Evolutionary conservation across 2,113 vertebrate genomes (phyloP), one percentile per base, ranked within the genome.

Genomic region (Stegastes partitus): DNA sequence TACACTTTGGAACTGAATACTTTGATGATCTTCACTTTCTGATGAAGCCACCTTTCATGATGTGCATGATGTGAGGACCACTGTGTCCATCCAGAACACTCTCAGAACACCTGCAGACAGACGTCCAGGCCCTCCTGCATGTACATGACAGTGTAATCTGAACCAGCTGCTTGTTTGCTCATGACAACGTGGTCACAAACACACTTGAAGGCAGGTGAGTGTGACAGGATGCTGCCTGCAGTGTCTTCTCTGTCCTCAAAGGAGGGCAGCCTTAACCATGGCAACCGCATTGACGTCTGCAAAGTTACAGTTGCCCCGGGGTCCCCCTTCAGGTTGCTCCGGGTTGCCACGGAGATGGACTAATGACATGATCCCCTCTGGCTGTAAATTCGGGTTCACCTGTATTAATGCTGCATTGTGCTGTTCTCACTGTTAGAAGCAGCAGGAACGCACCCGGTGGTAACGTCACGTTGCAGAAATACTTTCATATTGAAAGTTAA

Each of bases 151-250:
- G 67, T 4, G 58, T 81, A 39, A 80, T 63, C 55, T 56, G 31
- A 83, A 77, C 39, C 82, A 73, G 72, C 76, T 83, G 59, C 50
- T 56, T 69, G 62, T 84, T 80, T 77, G 68, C 62, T n/a, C 62
- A 80, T 8, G 54, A 28, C 23, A 23, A 65, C 16, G 39, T 15
- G 11, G 23, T 58, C 58, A 74, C 21, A 73, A 56, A 56, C 64
- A 74, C 47, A 74, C 47, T 51, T 44, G 14, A 69, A 62, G 54
- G 65, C 44, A 79, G 65, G 66, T 69, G 68, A 75, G 19, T 44
- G 56, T 63, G 75, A 77, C 78, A 72, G 42, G 34, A 51, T n/a
- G 63, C 39, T 67, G 31, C 39, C 47, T 50, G 54, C 49, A 49
- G 25, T 53, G 8, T 21, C 42, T 25, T 47, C 58, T 62, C 45